Base-by-base conservation (phyloP, 2,888 invertebrate species). In the Gastracanthus pulcherrimus region DNA sequence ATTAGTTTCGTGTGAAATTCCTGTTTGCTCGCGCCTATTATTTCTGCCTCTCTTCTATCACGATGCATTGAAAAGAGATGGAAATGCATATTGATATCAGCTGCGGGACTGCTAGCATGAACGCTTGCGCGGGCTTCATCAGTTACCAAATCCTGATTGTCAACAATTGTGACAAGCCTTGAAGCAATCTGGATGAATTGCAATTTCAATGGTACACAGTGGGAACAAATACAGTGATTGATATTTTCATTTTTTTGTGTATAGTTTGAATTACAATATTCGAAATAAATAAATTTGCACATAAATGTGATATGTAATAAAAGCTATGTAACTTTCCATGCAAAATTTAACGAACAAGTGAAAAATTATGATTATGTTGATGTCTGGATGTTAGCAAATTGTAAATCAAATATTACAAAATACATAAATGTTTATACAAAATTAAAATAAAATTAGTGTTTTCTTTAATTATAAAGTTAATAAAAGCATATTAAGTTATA, bases 81-180 rank as follows among this genome's bases (percentile, higher is more conserved):
- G 64, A 48, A 64, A 19, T 29, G 29, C 29, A 19, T 11, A 58
- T 36, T 51, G 38, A 55, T 71, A 26, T 38, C 9, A 58, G 19
- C 6, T 38, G n/a, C 26, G 16, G 5, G 9, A 13, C 19, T 13
- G 16, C n/a, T 29, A 19, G 36, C 36, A n/a, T 26, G 13, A n/a
- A 16, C 72, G 4, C 34, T n/a, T n/a, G 38, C 0, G 16, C 13
- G n/a, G 31, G 67, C 29, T 69, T 76, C 69, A 60, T 76, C 76
- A 69, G 60, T 76, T 60, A 64, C 16, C 76, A 76, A 76, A 76
- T 76, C 45, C 76, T 58, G 67, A 76, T 76, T 66, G 76, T 67
- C 76, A 76, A 76, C 67, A 76, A 76, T 76, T 41, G 76, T 69
- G 41, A 69, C 58, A 76, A 67, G 67, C 75, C 31, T 31, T 38